These are phyloP conservation scores for Catharus minimus DNA, from an alignment of 2,113 vertebrate species.

Conservation along the genomic window DNA sequence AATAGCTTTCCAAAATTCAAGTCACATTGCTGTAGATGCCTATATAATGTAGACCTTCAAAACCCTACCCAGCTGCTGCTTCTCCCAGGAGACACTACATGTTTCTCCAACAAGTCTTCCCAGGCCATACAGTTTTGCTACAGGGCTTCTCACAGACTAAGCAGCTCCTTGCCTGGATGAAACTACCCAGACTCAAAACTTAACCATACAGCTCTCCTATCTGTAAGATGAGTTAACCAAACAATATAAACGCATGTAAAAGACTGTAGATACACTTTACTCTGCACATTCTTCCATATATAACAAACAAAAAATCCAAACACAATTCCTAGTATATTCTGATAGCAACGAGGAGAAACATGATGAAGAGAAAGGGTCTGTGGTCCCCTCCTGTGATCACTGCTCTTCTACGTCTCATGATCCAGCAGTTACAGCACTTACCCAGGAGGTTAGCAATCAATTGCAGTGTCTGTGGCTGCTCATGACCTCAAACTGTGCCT, in stretches of 20 bases:
- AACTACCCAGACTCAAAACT: background rate
- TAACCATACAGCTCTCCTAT: background rate
- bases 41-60: background rate
- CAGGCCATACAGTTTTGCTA: background rate
- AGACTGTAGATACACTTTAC: background rate
- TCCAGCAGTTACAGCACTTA: background rate
- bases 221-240: background rate
- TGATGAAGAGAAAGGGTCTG: background rate
- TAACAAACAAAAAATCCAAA: background rate
- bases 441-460: background rate
- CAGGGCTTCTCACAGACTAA: background rate
- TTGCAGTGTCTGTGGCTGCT: background rate
- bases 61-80: background rate
- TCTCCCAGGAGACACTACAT: background rate
- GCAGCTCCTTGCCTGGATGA: background rate
- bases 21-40: background rate
- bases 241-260: background rate
- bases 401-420: background rate
- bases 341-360: accelerated
- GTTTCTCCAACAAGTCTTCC: background rate
- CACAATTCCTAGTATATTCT: background rate
- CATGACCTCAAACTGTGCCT: background rate
- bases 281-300: background rate
- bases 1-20: background rate
- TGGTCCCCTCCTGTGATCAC: background rate